phyloP scores from a whole-genome alignment of 2,113 vertebrate species.

The Camelus dromedarius region DNA sequence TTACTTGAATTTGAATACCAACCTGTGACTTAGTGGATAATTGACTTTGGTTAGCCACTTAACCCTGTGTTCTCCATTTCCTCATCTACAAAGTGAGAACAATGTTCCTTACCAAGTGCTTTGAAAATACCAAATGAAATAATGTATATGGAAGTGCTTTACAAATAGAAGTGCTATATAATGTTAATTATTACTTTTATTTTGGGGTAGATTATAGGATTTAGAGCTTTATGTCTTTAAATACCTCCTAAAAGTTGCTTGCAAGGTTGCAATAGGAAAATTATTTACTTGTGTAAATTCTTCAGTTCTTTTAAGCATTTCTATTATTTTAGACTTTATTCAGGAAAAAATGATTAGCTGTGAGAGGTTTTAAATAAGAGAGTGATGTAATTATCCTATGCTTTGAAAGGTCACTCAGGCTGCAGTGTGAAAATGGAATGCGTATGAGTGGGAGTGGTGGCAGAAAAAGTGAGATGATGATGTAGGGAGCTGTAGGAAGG shows the following conservation, averaged over 20 bases:
- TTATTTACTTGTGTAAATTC: background rate
- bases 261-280: background rate
- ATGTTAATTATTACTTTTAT: background rate
- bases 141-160: background rate
- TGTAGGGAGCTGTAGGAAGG: background rate
- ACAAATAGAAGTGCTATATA: background rate
- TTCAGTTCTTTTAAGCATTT: slow-evolving; percentile 43
- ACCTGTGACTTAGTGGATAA: background rate
- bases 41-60: background rate
- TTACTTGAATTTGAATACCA: background rate
- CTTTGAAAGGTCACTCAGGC: background rate
- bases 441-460: no score
- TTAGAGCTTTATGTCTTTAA: background rate
- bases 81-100: background rate
- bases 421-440: background rate
- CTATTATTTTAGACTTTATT: background rate
- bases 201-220: background rate
- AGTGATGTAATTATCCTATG: background rate
- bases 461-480: background rate
- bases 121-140: background rate
- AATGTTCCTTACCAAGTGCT: background rate
- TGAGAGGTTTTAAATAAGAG: slow-evolving; percentile 22
- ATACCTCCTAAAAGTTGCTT: background rate
- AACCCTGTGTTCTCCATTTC: background rate
- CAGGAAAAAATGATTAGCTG: background rate